Evolutionary conservation across 2,888 invertebrate genomes (phyloP).

Genomic region (Globia sparganii): DNA sequence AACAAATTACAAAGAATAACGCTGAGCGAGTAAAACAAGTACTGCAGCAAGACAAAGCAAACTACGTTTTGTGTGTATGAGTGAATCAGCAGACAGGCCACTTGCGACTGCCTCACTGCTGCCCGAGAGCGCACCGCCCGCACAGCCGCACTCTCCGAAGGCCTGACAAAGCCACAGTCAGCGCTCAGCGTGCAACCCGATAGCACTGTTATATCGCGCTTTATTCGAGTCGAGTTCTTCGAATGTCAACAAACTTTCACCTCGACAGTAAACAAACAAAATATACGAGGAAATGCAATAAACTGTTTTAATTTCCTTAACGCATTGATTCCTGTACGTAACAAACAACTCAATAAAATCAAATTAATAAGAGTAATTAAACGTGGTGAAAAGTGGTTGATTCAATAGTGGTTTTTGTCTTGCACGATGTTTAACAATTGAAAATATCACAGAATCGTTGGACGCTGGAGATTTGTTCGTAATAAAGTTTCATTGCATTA

Average conservation of each 20-base stretch:
- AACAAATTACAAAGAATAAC: conserved; percentile 48
- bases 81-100: conserved; percentile 63
- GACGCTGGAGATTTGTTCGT: conserved; percentile 47
- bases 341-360: conserved; percentile 9
- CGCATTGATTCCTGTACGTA: conserved; percentile 1
- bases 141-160: no score
- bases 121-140: conserved; percentile 19
- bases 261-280: conserved; percentile 57
- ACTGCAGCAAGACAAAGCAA: conserved; percentile 55
- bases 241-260: conserved; percentile 67
- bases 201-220: conserved; percentile 33
- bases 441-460: conserved; percentile 55
- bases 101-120: conserved; percentile 38
- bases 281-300: conserved; percentile 17
- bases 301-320: conserved; percentile 16
- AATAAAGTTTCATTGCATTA: conserved; percentile 45
- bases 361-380: conserved; percentile 47
- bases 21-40: conserved; percentile 36
- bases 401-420: conserved; percentile 43
- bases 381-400: conserved; percentile 44
- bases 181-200: conserved; percentile 46
- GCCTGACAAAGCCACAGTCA: no score
- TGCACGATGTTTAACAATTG: conserved; percentile 54
- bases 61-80: conserved; percentile 54
- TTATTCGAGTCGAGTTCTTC: conserved; percentile 24